phyloP scores from a whole-genome alignment of 2,797 vertebrate species.

The Esox masquinongy region DNA sequence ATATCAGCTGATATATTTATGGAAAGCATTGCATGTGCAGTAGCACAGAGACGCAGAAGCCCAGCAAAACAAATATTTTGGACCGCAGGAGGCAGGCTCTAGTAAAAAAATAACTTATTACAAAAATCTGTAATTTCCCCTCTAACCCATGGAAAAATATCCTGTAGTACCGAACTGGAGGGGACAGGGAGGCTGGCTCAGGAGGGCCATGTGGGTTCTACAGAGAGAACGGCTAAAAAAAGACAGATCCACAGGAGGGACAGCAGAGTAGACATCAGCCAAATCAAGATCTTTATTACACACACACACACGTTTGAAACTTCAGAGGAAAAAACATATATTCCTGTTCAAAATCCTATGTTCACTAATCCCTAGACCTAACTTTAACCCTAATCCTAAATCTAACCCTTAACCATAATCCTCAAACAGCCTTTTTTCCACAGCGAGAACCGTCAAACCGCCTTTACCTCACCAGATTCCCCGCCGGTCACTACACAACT shows the following conservation, averaged over 20 bases:
- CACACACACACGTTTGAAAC: not conserved
- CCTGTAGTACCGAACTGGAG: not conserved
- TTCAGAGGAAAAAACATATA: too few relatives aligned
- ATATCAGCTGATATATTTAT: not conserved
- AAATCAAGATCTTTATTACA: constrained; percentile 15
- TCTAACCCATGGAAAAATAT: not conserved
- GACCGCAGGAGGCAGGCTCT: not conserved
- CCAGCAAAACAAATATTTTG: not conserved
- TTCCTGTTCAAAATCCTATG: too few relatives aligned
- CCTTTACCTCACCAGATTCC: too few relatives aligned
- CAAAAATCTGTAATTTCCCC: not conserved
- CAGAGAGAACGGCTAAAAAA: constrained; percentile 38
- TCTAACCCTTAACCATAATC: too few relatives aligned
- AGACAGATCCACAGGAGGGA: constrained; percentile 45
- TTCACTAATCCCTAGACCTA: not conserved
- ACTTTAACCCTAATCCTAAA: not conserved
- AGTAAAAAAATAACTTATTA: too few relatives aligned
- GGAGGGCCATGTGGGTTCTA: constrained; percentile 40
- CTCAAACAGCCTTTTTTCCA: too few relatives aligned
- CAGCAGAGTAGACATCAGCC: not conserved
- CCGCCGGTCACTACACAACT: too few relatives aligned
- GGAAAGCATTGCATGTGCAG: not conserved
- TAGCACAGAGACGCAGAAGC: not conserved
- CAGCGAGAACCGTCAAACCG: too few relatives aligned
- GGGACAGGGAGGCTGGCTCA: constrained; percentile 18